Conservation (phyloP, 2,888 invertebrate genomes). For the Apodemia duryi region DNA sequence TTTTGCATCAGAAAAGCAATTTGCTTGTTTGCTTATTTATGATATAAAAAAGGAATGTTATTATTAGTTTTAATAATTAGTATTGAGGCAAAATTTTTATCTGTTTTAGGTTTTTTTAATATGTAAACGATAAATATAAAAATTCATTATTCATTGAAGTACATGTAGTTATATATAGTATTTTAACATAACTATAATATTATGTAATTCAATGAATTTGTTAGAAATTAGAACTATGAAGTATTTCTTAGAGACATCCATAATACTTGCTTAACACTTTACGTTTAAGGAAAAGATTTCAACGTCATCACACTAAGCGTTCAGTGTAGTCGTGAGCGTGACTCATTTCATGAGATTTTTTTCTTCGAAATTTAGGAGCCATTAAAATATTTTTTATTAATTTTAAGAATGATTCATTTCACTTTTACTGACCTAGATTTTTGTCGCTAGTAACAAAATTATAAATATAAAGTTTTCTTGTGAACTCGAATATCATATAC, state of each 20-base stretch:
- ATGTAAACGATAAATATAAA: too few species aligned
- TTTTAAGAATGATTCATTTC: not conserved
- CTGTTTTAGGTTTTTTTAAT: too few species aligned
- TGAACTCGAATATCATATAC: too few species aligned
- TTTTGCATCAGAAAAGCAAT: too few species aligned
- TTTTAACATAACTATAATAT: not conserved
- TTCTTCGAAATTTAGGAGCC: not conserved
- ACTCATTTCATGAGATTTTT: constrained; percentile 13
- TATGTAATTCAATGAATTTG: not conserved
- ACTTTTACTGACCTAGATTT: not conserved
- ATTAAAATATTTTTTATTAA: not conserved
- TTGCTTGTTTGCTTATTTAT: too few species aligned
- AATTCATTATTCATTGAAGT: too few species aligned
- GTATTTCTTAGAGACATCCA: not conserved
- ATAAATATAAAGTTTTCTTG: too few species aligned
- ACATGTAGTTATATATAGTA: too few species aligned
- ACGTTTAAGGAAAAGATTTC: constrained; percentile 25
- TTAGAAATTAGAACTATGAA: not conserved
- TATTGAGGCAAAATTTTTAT: too few species aligned
- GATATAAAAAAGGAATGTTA: too few species aligned
- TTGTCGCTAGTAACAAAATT: not conserved
- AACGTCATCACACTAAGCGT: constrained; percentile 20
- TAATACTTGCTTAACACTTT: not conserved
- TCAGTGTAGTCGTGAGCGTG: constrained; percentile 19
- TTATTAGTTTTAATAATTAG: too few species aligned